These are phyloP conservation scores for Peromyscus melanophrys DNA, from an alignment of 2,797 vertebrate genomes.

Conservation along the genomic window DNA sequence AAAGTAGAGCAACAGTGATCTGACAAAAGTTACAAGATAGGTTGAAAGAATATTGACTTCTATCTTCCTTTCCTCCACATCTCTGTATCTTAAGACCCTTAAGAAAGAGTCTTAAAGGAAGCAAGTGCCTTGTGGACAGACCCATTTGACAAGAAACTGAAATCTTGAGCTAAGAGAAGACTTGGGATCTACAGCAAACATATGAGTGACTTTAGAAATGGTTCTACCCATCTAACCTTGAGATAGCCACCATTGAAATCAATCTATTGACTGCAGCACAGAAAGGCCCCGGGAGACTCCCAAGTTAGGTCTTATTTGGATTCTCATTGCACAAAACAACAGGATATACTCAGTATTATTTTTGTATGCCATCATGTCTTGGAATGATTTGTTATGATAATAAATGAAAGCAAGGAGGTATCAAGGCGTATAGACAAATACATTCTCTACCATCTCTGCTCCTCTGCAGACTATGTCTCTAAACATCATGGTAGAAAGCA, in stretches of 20 bases:
- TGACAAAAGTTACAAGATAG: background rate
- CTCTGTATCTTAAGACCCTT: background rate
- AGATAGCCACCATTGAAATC: background rate
- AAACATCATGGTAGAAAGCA: background rate
- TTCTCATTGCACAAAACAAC: background rate
- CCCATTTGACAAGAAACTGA: background rate
- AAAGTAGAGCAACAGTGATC: constrained; percentile 4
- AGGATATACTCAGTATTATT: background rate
- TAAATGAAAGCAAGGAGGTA: background rate
- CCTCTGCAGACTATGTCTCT: background rate
- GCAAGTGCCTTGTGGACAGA: background rate
- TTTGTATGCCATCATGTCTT: background rate
- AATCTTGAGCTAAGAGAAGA: background rate
- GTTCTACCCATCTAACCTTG: background rate
- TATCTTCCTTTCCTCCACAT: too few species aligned
- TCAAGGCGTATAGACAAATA: background rate
- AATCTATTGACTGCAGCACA: too few species aligned
- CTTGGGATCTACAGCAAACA: background rate
- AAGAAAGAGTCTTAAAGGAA: background rate
- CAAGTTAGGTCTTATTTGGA: background rate
- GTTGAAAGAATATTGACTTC: background rate
- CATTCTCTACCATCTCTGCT: background rate
- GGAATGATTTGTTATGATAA: background rate
- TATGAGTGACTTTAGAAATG: background rate
- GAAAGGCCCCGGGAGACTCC: background rate